Evolutionary conservation across 2,113 vertebrate genomes (phyloP), one percentile per base, ranked within the genome.

Genomic region (Heteronetta atricapilla): DNA sequence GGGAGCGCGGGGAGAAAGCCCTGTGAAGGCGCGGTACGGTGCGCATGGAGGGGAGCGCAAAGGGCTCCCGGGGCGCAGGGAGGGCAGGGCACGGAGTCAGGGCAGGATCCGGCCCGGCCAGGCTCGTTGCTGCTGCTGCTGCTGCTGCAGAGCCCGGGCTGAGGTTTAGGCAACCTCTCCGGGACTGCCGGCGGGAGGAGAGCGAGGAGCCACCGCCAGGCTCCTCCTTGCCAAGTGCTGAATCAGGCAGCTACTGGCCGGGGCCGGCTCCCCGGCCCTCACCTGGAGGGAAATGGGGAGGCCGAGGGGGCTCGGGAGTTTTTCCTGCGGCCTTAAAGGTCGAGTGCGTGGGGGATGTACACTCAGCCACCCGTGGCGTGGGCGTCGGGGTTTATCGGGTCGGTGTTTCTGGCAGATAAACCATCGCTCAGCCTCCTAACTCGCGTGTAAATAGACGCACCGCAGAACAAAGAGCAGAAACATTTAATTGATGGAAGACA

Each of bases 391-490:
- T 95, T 95, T 92, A 89, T 68, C 73, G n/a, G 56, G 67, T 88
- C 67, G 82, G 17, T 56, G 21, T 56, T 91, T 82, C 75, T 86
- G 94, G 86, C 90, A 74, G 93, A 83, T 69, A 85, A 85, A 82
- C 74, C 76, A 33, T 50, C 81, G 92, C 63, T 64, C 91, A 88
- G 85, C 67, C 86, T 91, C 79, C 50, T 55, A 89, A 94, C 93
- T 89, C n/a, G 33, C 80, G 36, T 68, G 42, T 70, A 84, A 97
- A 94, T 28, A 86, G 64, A 80, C 48, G 42, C 67, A 15, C 40
- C 20, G 64, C 78, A 2, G 76, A 97, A 97, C 95, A 97, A 97
- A 96, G 94, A 70, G n/a, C 67, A 93, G 92, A 94, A 93, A 86
- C 38, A 60, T 89, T 94, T 85, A 95, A 96, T 80, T 88, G 95